A percentile compares a stretch with the other conserved stretches of the same genome.
These are phyloP conservation scores for Gonatopus flavifemur DNA, from an alignment of 1,140 invertebrate species.

Conservation along the genomic window DNA sequence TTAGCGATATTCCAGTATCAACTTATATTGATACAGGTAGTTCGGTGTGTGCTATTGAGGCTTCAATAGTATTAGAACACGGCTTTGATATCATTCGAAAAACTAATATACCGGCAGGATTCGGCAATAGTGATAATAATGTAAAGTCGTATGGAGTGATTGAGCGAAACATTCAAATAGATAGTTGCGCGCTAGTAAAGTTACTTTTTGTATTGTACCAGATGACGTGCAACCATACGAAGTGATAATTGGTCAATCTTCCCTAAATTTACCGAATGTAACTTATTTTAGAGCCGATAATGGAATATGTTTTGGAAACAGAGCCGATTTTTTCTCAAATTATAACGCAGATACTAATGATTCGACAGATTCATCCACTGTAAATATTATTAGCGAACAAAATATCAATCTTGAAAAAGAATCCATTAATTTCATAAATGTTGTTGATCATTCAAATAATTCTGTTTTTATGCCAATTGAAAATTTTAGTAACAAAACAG, in stretches of 20 bases:
- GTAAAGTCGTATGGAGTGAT: constrained; percentile 1
- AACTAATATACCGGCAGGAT: constrained; percentile 6
- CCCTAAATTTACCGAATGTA: constrained; percentile 19
- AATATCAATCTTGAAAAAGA: too few species aligned
- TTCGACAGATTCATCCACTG: too few species aligned
- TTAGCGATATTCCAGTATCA: too few species aligned
- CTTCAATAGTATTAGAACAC: constrained; percentile 12
- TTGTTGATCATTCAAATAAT: too few species aligned
- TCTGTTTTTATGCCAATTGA: too few species aligned
- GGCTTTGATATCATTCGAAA: constrained; percentile 2
- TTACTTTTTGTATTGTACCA: constrained; percentile 19
- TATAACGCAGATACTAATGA: neutral
- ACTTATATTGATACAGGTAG: constrained; percentile 25
- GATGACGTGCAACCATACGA: constrained; percentile 13
- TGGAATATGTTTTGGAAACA: constrained; percentile 2
- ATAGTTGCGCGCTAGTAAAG: constrained; percentile 1
- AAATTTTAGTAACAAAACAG: too few species aligned
- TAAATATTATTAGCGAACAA: too few species aligned
- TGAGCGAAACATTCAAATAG: constrained; percentile 6
- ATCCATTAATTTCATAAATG: too few species aligned
- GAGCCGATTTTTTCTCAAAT: constrained; percentile 13
- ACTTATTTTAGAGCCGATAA: too few species aligned
- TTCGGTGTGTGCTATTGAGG: constrained; percentile 18
- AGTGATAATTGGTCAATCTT: constrained; percentile 20
- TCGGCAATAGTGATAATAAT: constrained; percentile 7